Conservation (phyloP, 1,140 invertebrate genomes). For the Drosophila bipectinata region DNA sequence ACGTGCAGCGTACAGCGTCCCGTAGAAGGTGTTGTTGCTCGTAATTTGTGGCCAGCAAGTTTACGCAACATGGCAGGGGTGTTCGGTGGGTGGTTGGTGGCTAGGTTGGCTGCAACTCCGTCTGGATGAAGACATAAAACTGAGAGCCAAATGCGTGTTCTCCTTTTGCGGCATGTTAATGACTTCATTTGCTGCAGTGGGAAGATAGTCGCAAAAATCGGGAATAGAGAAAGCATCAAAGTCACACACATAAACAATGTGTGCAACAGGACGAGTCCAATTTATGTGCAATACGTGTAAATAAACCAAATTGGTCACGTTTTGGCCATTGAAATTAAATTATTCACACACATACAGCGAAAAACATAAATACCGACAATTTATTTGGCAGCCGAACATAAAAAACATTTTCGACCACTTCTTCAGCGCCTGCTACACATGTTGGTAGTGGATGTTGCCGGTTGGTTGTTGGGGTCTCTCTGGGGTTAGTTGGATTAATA, state of each 20-base stretch:
- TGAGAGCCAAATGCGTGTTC: slow-evolving; percentile 56
- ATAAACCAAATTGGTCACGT: slow-evolving; percentile 84
- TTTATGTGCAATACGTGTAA: slow-evolving; percentile 81
- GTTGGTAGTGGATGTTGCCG: slow-evolving; percentile 21
- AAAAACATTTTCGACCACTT: slow-evolving; percentile 47
- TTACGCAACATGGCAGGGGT: slow-evolving; percentile 54
- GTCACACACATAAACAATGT: slow-evolving; percentile 13
- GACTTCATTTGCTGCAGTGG: slow-evolving; percentile 51
- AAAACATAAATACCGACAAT: slow-evolving; percentile 73
- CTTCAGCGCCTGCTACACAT: slow-evolving; percentile 42
- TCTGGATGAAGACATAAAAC: slow-evolving; percentile 70
- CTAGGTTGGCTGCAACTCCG: slow-evolving; percentile 1
- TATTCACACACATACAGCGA: slow-evolving; percentile 57
- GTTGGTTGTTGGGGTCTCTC: slow-evolving; percentile 10
- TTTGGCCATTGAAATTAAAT: slow-evolving; percentile 77
- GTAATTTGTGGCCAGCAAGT: slow-evolving; percentile 77
- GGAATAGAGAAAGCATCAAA: slow-evolving; percentile 30
- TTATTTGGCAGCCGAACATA: slow-evolving; percentile 66
- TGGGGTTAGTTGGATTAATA: slow-evolving; percentile 42
- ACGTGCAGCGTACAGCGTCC: slow-evolving; percentile 38
- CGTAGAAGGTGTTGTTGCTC: slow-evolving; percentile 52
- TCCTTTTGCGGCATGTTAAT: slow-evolving; percentile 64
- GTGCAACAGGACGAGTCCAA: slow-evolving; percentile 52
- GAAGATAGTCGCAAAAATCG: slow-evolving; percentile 35
- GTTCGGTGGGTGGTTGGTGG: slow-evolving; percentile 12